phyloP scores from a whole-genome alignment of 2,797 vertebrate genomes.

The Hapalemur alaotrensis region DNA sequence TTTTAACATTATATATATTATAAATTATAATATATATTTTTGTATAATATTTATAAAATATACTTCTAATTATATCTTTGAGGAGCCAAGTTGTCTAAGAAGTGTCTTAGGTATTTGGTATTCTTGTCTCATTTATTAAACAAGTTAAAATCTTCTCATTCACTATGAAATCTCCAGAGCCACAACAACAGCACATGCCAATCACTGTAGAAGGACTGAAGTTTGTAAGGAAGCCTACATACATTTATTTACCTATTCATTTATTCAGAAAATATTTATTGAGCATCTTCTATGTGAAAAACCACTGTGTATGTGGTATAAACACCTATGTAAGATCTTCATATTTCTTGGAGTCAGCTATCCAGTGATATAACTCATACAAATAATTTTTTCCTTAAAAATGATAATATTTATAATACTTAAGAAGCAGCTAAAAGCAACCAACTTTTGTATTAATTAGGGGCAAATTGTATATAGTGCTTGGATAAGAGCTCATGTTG shows the following conservation, averaged over 20 bases:
- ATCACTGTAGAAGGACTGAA: background rate
- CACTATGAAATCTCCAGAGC: background rate
- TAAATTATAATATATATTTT: background rate
- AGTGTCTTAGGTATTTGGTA: background rate
- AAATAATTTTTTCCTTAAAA: background rate
- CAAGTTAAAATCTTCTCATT: background rate
- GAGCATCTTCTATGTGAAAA: background rate
- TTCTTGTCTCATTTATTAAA: background rate
- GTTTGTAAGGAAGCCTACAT: background rate
- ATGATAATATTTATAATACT: background rate
- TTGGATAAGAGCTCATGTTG: background rate
- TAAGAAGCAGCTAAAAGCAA: background rate
- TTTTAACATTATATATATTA: background rate
- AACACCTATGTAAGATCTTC: background rate
- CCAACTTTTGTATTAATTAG: background rate
- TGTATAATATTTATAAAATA: background rate
- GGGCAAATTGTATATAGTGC: background rate
- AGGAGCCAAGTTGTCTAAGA: background rate
- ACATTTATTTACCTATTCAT: background rate
- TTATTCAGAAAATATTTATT: background rate
- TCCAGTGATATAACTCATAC: background rate
- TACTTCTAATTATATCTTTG: background rate
- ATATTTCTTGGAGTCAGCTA: background rate
- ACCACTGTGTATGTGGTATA: background rate
- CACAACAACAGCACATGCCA: background rate